These are phyloP conservation scores for Porites lutea DNA, from an alignment of 64 coral and sea anemone genomes.

Conservation along the genomic window DNA sequence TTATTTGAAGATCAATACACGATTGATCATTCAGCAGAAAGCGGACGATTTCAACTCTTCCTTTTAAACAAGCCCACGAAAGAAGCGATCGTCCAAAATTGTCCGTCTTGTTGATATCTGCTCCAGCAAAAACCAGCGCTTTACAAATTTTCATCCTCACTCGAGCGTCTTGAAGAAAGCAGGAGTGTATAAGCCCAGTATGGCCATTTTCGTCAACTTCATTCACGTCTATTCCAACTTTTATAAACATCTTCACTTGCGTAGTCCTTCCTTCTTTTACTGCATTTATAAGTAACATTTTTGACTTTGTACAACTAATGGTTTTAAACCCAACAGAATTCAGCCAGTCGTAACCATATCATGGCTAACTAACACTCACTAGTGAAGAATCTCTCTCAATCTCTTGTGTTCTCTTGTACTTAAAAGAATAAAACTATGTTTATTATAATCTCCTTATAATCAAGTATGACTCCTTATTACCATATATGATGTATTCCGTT, in stretches of 20 bases:
- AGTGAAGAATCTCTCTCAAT: not conserved
- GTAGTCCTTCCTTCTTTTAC: constrained; percentile 39
- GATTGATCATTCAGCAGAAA: constrained; percentile 62
- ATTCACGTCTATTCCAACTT: constrained; percentile 80
- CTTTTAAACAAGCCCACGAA: constrained; percentile 78
- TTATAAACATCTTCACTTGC: constrained; percentile 84
- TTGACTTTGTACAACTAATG: too few species aligned
- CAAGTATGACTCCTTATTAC: not conserved
- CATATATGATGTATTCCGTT: not conserved
- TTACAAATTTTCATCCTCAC: constrained; percentile 73
- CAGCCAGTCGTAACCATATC: not conserved
- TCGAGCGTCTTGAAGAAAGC: constrained; percentile 69
- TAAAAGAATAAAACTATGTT: constrained; percentile 12
- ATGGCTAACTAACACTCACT: not conserved
- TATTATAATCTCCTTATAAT: constrained; percentile 19
- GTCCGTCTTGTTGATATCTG: constrained; percentile 64
- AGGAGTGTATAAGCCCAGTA: constrained; percentile 80
- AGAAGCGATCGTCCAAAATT: constrained; percentile 63
- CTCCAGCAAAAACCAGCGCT: constrained; percentile 55
- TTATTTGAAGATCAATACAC: constrained; percentile 61
- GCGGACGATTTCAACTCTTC: constrained; percentile 44
- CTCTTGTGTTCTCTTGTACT: constrained; percentile 45
- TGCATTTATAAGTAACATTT: constrained; percentile 80
- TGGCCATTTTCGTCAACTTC: constrained; percentile 71
- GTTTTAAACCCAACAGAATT: not conserved